phyloP scores from a whole-genome alignment of 2,113 vertebrate genomes.

The Thunnus thynnus region DNA sequence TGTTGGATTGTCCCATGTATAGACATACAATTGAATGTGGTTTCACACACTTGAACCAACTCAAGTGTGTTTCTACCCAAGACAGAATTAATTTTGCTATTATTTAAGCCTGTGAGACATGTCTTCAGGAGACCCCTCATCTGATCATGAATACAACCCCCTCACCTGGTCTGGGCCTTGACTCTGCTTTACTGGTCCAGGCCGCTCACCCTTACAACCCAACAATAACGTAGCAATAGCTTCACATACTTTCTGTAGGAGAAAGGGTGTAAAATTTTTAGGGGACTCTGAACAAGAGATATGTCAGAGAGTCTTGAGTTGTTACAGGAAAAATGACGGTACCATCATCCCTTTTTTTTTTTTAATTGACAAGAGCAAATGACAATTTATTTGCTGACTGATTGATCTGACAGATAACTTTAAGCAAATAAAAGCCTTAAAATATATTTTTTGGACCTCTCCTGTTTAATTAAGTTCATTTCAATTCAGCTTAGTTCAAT shows the following conservation, averaged over 20 bases:
- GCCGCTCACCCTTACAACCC: neutral
- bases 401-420: too few species aligned
- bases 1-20: constrained; percentile 35
- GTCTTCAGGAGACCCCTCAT: constrained; percentile 19
- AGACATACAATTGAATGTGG: constrained; percentile 47
- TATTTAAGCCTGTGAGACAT: constrained; percentile 33
- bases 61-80: constrained; percentile 24
- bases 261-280: neutral
- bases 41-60: constrained; percentile 37
- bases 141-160: constrained; percentile 7
- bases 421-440: too few species aligned
- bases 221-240: too few species aligned
- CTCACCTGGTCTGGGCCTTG: constrained; percentile 16
- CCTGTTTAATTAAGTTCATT: neutral
- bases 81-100: constrained; percentile 35
- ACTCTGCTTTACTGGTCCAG: neutral
- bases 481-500: neutral
- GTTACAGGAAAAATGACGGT: too few species aligned
- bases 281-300: neutral
- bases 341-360: too few species aligned
- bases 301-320: neutral
- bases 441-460: too few species aligned
- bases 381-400: too few species aligned
- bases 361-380: too few species aligned
- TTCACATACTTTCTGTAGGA: neutral